These are phyloP conservation scores for Melieria picta DNA, from an alignment of 2,888 invertebrate genomes.

Conservation along the genomic window DNA sequence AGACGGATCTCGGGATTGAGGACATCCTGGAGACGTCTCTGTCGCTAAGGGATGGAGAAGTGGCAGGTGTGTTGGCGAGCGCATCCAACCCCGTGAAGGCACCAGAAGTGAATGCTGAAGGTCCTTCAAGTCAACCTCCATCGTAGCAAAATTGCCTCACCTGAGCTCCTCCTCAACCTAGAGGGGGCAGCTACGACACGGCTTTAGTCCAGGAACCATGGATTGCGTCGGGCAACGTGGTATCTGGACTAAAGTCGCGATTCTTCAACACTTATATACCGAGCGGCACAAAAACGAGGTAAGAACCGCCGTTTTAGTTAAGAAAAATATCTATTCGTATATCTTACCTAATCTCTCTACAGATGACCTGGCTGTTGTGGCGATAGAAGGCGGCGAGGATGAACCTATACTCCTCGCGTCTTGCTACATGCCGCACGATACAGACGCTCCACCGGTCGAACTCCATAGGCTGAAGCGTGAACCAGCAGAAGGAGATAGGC, in stretches of 20 bases:
- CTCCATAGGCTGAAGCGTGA: not conserved
- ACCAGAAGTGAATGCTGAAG: constrained; percentile 13
- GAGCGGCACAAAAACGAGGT: not conserved
- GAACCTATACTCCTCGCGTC: not conserved
- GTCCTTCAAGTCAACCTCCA: constrained; percentile 9
- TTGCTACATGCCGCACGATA: constrained; percentile 7
- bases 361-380: constrained; percentile 3
- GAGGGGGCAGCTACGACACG: too few species aligned
- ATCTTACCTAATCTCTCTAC: constrained; percentile 7
- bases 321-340: constrained; percentile 10
- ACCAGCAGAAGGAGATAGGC: not conserved
- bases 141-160: not conserved
- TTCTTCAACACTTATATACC: constrained; percentile 1
- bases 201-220: too few species aligned
- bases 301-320: constrained; percentile 17
- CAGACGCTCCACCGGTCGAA: not conserved
- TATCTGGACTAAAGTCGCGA: constrained; percentile 13
- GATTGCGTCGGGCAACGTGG: too few species aligned
- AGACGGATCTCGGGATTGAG: not conserved
- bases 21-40: constrained; percentile 7
- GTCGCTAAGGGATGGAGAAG: not conserved
- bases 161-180: constrained; percentile 15
- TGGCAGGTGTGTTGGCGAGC: not conserved
- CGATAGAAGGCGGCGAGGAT: not conserved
- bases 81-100: constrained; percentile 1